Conservation (phyloP, 2,797 vertebrate genomes). For the Chaetodon trifasciatus region DNA sequence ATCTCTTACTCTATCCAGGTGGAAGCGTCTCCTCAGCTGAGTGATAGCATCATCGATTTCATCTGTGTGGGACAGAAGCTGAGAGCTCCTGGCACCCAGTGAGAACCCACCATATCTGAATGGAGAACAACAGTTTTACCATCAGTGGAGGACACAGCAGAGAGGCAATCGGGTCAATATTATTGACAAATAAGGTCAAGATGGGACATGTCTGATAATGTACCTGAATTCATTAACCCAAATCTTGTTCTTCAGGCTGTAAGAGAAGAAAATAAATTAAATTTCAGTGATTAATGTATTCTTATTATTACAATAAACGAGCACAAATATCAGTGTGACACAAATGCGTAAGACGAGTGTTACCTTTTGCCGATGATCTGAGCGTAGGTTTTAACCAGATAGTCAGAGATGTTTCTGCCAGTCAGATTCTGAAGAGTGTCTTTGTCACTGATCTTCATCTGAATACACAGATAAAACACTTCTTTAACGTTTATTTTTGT, state of each 20-base stretch:
- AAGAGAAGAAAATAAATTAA: conserved; percentile 23
- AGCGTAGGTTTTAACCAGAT: conserved; percentile 96
- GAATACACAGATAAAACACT: conserved; percentile 8
- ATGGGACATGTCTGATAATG: conserved; percentile 37
- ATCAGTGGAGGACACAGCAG: too few relatives aligned
- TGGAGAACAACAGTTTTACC: neutral
- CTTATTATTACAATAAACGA: neutral
- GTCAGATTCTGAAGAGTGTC: conserved; percentile 95
- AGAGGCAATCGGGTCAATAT: neutral
- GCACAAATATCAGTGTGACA: neutral
- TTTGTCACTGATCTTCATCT: conserved; percentile 90
- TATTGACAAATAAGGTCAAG: conserved; percentile 6
- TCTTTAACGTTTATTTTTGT: neutral
- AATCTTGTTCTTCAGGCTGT: conserved; percentile 95
- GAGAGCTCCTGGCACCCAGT: conserved; percentile 92
- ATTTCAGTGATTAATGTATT: neutral
- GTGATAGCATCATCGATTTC: conserved; percentile 92
- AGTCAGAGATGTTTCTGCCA: conserved; percentile 95
- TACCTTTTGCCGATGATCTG: conserved; percentile 98
- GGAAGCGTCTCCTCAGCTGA: conserved; percentile 90
- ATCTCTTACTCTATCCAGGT: conserved; percentile 86
- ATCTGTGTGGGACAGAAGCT: conserved; percentile 89
- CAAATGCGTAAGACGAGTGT: neutral
- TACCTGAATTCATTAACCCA: conserved; percentile 98
- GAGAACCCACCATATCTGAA: conserved; percentile 97